Base-by-base conservation (phyloP, 2,888 invertebrate genomes). In the Drosophila mercatorum region DNA sequence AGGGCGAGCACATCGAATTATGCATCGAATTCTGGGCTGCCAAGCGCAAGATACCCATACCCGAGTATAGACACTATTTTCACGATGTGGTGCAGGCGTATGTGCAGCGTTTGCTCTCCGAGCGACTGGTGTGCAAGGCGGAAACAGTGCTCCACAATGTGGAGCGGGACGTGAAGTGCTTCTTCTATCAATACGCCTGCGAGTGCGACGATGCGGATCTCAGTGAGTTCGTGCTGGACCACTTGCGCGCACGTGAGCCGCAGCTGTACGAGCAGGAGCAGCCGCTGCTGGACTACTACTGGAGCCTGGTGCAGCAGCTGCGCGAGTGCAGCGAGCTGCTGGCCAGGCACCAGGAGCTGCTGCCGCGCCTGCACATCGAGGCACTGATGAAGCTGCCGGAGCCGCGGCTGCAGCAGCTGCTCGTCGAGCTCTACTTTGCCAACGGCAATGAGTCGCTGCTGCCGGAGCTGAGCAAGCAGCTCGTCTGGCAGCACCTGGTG, bases 151-250 rank as follows among this genome's bases (percentile, higher is more conserved):
- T 92, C 0, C 82, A 74, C 17, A 92, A 93, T 78, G 90, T 92
- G 6, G 83, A 91, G 0, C 80, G 91, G 3, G 91, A 93, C 68
- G 91, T 92, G 0, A 90, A 90, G 69, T 89, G 88, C 52, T 89
- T 91, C 41, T 93, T 91, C 56, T 92, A 91, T 58, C 92, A 93
- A 64, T 92, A 95, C 51, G 95, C 95, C 17, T 91, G 94, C 73
- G 94, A 94, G 55, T 95, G 95, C 44, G 94, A 95, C 72, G 94
- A 94, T 71, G 80, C 76, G n/a, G 92, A 92, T 38, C 93, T 96
- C 56, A 94, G 96, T 81, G 95, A 96, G 80, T 95, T 95, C 79
- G 94, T 96, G 75, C 94, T 95, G 22, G 94, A 95, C 57, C 94
- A 96, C 89, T 91, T 97, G 67, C 93, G 94, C 49, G 94, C 94